Evolutionary conservation across 2,113 vertebrate species (phyloP).

Genomic region (Brachypodius melanocephalos): DNA sequence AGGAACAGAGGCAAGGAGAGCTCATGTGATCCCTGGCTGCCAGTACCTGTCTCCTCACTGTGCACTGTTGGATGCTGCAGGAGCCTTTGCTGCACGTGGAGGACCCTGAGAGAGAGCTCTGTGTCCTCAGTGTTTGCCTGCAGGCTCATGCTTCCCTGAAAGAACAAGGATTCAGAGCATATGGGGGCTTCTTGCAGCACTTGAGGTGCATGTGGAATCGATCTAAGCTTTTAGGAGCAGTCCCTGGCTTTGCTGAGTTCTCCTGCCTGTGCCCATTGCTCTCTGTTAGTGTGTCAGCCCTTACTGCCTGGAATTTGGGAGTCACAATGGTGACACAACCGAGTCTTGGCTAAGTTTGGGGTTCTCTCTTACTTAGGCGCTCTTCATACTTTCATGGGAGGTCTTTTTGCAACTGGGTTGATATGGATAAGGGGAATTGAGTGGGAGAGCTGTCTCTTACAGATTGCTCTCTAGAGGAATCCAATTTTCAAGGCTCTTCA

Average conservation of each 20-base stretch:
- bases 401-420: background rate
- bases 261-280: background rate
- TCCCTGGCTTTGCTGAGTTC: background rate
- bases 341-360: background rate
- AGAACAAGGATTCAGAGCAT: background rate
- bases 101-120: background rate
- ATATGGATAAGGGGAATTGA: background rate
- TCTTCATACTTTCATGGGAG: background rate
- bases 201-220: background rate
- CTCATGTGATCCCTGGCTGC: background rate
- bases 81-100: background rate
- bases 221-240: background rate
- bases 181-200: background rate
- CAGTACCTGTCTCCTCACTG: background rate
- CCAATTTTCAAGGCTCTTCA: background rate
- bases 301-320: background rate
- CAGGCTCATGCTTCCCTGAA: background rate
- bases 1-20: background rate
- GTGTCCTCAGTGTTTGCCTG: background rate
- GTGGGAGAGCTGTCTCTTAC: background rate
- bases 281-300: background rate
- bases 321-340: background rate
- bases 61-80: background rate
- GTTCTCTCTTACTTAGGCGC: background rate
- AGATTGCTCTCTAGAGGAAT: background rate